A percentile compares a stretch with the other conserved stretches of the same genome.
Conservation (phyloP, 1,140 invertebrate species). For the Megalonaias nervosa region DNA sequence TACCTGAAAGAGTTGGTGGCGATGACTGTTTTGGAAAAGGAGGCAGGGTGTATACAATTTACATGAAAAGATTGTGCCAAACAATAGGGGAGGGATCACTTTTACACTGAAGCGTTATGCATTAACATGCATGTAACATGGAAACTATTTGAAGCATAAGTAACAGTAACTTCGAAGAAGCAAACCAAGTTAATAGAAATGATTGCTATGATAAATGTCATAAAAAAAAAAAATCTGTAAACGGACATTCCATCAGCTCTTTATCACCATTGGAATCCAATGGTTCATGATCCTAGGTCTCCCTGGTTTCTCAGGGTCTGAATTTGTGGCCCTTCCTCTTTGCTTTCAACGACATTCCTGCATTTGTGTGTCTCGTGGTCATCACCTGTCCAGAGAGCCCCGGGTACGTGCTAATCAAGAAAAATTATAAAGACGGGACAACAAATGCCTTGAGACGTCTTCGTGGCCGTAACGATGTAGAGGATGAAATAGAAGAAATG, state of each 20-base stretch:
- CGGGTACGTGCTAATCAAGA: slow-evolving; percentile 84
- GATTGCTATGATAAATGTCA: too few relatives aligned
- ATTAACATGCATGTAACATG: too few relatives aligned
- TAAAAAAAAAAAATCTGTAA: too few relatives aligned
- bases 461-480: slow-evolving; percentile 52
- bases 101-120: too few relatives aligned
- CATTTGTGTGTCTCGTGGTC: slow-evolving; percentile 81
- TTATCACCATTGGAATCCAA: slow-evolving; percentile 86
- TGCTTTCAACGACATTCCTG: slow-evolving; percentile 84
- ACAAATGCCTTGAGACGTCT: slow-evolving; percentile 74
- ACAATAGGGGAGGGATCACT: too few relatives aligned
- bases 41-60: too few relatives aligned
- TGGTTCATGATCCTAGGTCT: slow-evolving; percentile 84
- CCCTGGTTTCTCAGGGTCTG: slow-evolving; percentile 75
- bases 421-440: slow-evolving; percentile 82
- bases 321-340: slow-evolving; percentile 74
- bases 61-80: too few relatives aligned
- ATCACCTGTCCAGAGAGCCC: slow-evolving; percentile 92
- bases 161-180: too few relatives aligned
- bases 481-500: slow-evolving; percentile 67
- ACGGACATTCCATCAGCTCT: slow-evolving; percentile 87
- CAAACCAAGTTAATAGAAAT: too few relatives aligned
- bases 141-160: too few relatives aligned
- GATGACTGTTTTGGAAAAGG: too few relatives aligned
- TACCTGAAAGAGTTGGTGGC: too few relatives aligned